Evolutionary conservation across 2,113 vertebrate genomes (phyloP).

Genomic region (Trachemys scripta): DNA sequence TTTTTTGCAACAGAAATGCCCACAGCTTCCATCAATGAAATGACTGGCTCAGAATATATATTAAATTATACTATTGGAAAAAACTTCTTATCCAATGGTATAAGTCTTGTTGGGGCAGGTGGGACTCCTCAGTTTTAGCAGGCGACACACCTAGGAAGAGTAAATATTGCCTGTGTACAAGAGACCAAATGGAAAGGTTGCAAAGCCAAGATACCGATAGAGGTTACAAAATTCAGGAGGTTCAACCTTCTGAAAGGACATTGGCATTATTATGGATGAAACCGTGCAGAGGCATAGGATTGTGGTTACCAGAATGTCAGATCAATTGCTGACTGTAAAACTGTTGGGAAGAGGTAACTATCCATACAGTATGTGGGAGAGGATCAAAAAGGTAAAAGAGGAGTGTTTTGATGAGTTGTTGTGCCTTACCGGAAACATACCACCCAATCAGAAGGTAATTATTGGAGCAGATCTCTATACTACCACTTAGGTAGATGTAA

Average conservation of each 20-base stretch:
- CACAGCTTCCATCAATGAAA: not conserved
- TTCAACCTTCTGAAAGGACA: not conserved
- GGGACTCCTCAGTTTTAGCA: too few species aligned
- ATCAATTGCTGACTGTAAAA: not conserved
- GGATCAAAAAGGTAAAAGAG: not conserved
- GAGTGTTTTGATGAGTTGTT: not conserved
- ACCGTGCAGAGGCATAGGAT: too few species aligned
- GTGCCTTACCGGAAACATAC: not conserved
- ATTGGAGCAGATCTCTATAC: not conserved
- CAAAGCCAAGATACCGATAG: not conserved
- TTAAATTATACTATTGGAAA: not conserved
- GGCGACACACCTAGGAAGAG: not conserved
- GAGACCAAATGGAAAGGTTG: not conserved
- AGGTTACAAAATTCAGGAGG: not conserved
- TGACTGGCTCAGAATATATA: not conserved
- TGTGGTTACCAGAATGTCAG: not conserved
- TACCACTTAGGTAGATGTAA: too few species aligned
- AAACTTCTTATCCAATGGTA: not conserved
- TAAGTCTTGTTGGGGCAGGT: too few species aligned
- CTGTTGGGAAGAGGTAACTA: too few species aligned
- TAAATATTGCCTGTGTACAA: not conserved
- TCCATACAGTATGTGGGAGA: not conserved
- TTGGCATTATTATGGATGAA: not conserved
- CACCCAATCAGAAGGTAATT: not conserved
- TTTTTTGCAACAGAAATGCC: not conserved